A percentile compares a stretch with the other conserved stretches of the same genome.
Evolutionary conservation across 2,797 vertebrate species (phyloP).

Genomic region (Poeciliopsis presidionis): DNA sequence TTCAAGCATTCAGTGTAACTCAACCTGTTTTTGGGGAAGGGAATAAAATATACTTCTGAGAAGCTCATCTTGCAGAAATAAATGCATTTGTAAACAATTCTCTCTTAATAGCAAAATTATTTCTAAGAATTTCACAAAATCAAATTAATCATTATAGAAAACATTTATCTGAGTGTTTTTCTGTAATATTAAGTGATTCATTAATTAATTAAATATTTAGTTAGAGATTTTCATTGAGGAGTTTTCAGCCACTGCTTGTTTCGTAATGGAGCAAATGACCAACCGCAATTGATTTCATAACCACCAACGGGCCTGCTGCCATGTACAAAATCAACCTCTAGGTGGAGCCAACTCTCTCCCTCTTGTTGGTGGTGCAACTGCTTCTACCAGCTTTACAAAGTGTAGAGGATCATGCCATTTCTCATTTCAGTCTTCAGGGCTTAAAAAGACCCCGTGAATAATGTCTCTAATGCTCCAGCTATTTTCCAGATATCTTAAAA

Average conservation of each 20-base stretch:
- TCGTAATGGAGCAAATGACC: neutral
- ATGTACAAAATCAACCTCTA: conserved; percentile 18
- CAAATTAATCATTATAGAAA: neutral
- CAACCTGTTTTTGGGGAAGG: neutral
- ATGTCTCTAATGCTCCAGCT: neutral
- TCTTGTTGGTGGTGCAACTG: neutral
- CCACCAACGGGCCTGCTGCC: neutral
- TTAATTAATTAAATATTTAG: neutral
- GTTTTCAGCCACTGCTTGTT: neutral
- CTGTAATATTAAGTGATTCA: neutral
- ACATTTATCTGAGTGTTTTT: too few species aligned
- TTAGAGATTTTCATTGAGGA: neutral
- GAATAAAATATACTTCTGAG: neutral
- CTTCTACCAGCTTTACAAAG: neutral
- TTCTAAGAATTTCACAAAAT: too few species aligned
- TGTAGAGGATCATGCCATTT: neutral
- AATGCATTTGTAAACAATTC: neutral
- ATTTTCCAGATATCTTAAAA: neutral
- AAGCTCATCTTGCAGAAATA: neutral
- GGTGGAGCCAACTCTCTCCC: conserved; percentile 35
- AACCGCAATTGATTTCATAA: neutral
- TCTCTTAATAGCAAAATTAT: neutral
- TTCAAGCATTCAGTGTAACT: neutral
- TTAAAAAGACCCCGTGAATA: neutral
- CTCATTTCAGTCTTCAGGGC: neutral